Percentiles rank a stretch among this genome's conserved stretches.
Evolutionary conservation across 2,113 vertebrate genomes (phyloP).

Genomic region (Miniopterus natalensis): DNA sequence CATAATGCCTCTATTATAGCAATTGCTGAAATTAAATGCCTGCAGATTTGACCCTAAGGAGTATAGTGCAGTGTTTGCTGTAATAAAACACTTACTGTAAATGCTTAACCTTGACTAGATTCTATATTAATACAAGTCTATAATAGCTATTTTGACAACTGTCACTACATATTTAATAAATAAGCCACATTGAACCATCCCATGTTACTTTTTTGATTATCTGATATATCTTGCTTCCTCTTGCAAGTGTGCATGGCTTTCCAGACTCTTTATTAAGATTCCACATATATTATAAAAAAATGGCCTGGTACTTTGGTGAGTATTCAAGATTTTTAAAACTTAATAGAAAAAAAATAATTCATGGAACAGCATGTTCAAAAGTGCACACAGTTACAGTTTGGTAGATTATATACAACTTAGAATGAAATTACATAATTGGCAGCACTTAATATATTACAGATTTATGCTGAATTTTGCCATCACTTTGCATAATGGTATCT

Average conservation of each 20-base stretch:
- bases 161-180: constrained; percentile 48
- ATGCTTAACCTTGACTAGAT: constrained; percentile 63
- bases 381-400: background rate
- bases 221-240: constrained; percentile 9
- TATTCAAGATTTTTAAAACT: constrained; percentile 43
- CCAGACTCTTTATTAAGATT: constrained; percentile 35
- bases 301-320: background rate
- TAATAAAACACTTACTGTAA: constrained; percentile 65
- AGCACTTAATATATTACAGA: constrained; percentile 10
- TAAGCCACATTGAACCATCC: background rate
- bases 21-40: constrained; percentile 75
- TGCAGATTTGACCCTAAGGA: constrained; percentile 68
- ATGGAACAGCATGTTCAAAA: constrained; percentile 42
- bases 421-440: constrained; percentile 1
- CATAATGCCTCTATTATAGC: constrained; percentile 66
- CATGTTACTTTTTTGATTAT: background rate
- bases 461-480: constrained; percentile 3
- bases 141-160: constrained; percentile 67
- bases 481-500: constrained; percentile 30
- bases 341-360: constrained; percentile 47
- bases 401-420: constrained; percentile 11
- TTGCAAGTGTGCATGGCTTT: background rate
- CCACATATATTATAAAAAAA: background rate
- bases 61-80: constrained; percentile 24
- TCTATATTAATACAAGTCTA: constrained; percentile 43